These are phyloP conservation scores for Patiria pectinifera DNA, from an alignment of 53 echinoderm and acorn worm genomes.

Conservation along the genomic window DNA sequence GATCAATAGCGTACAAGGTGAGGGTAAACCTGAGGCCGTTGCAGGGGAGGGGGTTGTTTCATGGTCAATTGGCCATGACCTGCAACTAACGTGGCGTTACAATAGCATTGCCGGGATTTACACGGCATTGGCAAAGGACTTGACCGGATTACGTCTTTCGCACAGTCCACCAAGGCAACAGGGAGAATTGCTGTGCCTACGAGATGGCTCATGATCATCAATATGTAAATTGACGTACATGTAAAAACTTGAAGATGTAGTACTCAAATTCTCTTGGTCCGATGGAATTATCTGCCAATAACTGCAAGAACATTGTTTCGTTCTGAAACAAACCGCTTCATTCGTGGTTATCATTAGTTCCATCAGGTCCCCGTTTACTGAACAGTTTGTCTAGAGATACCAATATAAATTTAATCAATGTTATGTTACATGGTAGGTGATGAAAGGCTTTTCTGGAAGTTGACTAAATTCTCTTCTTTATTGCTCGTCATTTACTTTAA, in stretches of 20 bases:
- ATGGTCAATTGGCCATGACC: background rate
- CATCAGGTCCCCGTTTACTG: too few species aligned
- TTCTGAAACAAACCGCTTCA: too few species aligned
- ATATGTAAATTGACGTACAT: background rate
- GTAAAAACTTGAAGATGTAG: background rate
- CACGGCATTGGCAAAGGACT: background rate
- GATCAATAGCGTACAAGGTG: constrained; percentile 33
- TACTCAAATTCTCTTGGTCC: too few species aligned
- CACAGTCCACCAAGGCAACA: background rate
- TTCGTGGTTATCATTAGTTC: too few species aligned
- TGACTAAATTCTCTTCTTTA: too few species aligned
- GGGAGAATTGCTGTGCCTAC: background rate
- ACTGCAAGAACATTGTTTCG: too few species aligned
- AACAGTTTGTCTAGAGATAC: too few species aligned
- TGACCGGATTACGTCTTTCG: background rate
- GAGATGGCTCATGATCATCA: background rate
- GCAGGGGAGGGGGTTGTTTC: background rate
- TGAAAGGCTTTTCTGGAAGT: too few species aligned
- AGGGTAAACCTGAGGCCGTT: background rate
- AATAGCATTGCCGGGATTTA: background rate
- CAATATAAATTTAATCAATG: too few species aligned
- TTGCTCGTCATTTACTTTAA: background rate
- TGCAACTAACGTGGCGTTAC: background rate
- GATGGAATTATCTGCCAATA: too few species aligned
- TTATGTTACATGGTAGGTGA: too few species aligned